phyloP scores from a whole-genome alignment of 2,888 invertebrate genomes.

The Drosophila suboccidentalis region DNA sequence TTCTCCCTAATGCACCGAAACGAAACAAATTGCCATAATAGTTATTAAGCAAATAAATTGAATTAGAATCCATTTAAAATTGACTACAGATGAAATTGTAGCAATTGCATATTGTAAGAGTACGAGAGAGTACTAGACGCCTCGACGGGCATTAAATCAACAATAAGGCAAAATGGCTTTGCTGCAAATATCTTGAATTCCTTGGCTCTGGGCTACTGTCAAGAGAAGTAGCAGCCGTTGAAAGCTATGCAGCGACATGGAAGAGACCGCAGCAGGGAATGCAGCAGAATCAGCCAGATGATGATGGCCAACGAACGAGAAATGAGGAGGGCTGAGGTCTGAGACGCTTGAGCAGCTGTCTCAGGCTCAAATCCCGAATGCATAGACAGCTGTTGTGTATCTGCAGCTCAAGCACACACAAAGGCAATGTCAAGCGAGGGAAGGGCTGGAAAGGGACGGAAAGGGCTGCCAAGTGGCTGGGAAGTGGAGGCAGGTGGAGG shows the following conservation, averaged over 20 bases:
- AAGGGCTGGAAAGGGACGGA: background rate
- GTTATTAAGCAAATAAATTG: constrained; percentile 58
- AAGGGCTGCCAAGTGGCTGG: background rate
- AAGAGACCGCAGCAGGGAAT: constrained; percentile 72
- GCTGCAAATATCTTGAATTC: constrained; percentile 57
- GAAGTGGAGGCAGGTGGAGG: constrained; percentile 14
- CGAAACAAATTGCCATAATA: constrained; percentile 49
- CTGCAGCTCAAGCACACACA: constrained; percentile 32
- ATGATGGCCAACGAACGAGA: background rate
- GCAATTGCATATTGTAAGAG: constrained; percentile 19
- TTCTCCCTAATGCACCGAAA: constrained; percentile 16
- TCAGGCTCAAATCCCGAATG: constrained; percentile 74
- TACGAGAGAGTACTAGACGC: background rate
- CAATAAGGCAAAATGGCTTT: constrained; percentile 58
- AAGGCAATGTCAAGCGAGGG: constrained; percentile 47
- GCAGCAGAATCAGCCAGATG: constrained; percentile 18
- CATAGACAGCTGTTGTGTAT: constrained; percentile 70
- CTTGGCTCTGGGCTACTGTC: constrained; percentile 45
- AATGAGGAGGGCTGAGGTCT: background rate
- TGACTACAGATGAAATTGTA: constrained; percentile 25
- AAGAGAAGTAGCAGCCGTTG: constrained; percentile 65
- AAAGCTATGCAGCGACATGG: constrained; percentile 76
- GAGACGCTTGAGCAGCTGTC: constrained; percentile 59
- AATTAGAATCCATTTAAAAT: constrained; percentile 52
- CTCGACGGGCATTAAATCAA: constrained; percentile 58